A percentile compares a stretch with the other conserved stretches of the same genome.
These are phyloP conservation scores for Pelodiscus sinensis DNA, from an alignment of 2,113 vertebrate species.

Conservation along the genomic window DNA sequence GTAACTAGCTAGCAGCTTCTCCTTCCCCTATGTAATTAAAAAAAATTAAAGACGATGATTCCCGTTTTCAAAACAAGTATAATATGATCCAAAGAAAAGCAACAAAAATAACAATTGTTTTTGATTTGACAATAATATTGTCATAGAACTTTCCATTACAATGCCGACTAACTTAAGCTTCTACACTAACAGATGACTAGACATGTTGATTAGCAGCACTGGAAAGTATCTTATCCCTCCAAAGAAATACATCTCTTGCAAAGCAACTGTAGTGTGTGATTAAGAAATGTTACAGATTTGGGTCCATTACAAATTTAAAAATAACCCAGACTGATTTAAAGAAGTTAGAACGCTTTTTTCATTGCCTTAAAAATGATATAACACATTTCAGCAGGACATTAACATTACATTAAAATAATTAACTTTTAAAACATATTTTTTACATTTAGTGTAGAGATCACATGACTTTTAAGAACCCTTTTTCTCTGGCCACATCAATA, in stretches of 20 bases:
- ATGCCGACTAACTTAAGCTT: neutral
- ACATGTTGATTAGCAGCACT: neutral
- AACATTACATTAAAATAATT: neutral
- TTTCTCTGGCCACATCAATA: neutral
- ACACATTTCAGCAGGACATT: neutral
- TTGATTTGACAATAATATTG: neutral
- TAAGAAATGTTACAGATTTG: neutral
- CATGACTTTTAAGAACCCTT: neutral
- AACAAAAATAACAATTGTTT: neutral
- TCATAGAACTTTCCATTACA: neutral
- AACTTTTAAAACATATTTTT: neutral
- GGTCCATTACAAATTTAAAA: slow-evolving; percentile 20
- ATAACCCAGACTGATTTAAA: slow-evolving; percentile 28
- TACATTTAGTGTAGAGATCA: neutral
- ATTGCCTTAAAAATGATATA: slow-evolving; percentile 16
- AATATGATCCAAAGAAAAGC: neutral
- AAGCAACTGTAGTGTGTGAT: neutral
- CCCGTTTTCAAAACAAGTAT: slow-evolving; percentile 22
- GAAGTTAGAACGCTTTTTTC: neutral
- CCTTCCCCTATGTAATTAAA: neutral
- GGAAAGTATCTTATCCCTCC: neutral
- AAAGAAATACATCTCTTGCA: neutral
- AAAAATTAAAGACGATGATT: neutral
- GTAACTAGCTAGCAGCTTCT: neutral
- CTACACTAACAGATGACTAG: neutral